Percentiles rank a stretch among this genome's conserved stretches.
Evolutionary conservation across 2,888 invertebrate genomes (phyloP).

Genomic region (Sphecodes monilicornis): DNA sequence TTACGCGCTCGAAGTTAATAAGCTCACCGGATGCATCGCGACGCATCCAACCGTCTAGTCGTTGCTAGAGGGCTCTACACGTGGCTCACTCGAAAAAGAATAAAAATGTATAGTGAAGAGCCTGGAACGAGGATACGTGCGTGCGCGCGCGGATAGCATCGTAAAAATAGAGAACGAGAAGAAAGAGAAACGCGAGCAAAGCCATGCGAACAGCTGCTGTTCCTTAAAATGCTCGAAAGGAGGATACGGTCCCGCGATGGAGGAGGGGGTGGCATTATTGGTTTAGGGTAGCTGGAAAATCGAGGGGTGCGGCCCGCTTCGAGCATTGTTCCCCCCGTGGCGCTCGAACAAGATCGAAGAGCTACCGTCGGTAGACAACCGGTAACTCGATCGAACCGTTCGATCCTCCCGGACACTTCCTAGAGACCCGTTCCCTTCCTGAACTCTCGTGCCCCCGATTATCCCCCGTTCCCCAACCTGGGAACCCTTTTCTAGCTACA

Average conservation of each 20-base stretch:
- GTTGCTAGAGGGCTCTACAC: not conserved
- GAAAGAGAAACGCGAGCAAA: conserved; percentile 33
- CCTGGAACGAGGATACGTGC: conserved; percentile 9
- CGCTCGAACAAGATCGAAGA: conserved; percentile 18
- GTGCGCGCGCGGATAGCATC: conserved; percentile 32
- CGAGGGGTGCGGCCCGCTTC: conserved; percentile 29
- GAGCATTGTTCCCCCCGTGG: conserved; percentile 49
- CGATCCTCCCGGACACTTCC: not conserved
- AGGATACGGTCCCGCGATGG: conserved; percentile 38
- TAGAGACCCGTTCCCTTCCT: not conserved
- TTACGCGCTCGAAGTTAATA: not conserved
- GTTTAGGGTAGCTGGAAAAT: conserved; percentile 74
- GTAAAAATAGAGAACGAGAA: conserved; percentile 58
- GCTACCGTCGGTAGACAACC: conserved; percentile 34
- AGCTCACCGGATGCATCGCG: not conserved
- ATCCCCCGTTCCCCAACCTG: not conserved
- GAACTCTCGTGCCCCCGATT: not conserved
- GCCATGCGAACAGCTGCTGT: conserved; percentile 67
- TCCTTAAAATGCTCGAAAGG: conserved; percentile 62
- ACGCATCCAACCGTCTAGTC: not conserved
- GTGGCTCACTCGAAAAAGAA: not conserved
- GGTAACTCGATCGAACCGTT: conserved; percentile 25
- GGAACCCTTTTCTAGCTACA: not conserved
- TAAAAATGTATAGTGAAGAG: conserved; percentile 34
- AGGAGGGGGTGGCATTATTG: conserved; percentile 73